Evolutionary conservation across 2,113 vertebrate species (phyloP).

Genomic region (Nesoenas mayeri): DNA sequence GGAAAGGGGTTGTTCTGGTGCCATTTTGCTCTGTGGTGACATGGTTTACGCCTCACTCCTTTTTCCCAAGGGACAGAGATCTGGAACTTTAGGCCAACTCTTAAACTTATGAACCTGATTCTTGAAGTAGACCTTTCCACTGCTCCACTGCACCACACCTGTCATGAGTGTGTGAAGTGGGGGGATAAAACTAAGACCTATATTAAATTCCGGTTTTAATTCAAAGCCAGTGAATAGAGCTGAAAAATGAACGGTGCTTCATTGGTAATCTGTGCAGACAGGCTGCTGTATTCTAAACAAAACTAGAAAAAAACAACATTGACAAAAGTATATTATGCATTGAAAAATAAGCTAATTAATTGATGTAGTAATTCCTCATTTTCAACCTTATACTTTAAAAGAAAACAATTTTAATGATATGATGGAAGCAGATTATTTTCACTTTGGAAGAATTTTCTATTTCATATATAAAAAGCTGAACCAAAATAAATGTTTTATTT

Average conservation of each 20-base stretch:
- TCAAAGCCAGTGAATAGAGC: background rate
- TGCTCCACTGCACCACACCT: background rate
- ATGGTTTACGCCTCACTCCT: background rate
- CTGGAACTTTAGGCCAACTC: background rate
- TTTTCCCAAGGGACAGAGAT: background rate
- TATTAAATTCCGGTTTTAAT: background rate
- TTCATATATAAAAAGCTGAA: background rate
- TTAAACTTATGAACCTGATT: background rate
- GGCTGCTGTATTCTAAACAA: background rate
- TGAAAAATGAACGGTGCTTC: background rate
- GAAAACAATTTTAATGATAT: background rate
- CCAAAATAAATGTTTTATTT: background rate
- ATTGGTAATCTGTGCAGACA: background rate
- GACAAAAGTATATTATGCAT: background rate
- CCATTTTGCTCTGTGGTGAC: background rate
- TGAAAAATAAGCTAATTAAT: background rate
- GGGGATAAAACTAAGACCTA: background rate
- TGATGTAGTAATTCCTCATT: background rate
- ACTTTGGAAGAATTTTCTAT: background rate
- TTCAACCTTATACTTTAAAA: background rate
- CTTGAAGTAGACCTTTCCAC: background rate
- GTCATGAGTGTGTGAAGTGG: background rate
- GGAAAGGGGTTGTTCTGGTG: background rate
- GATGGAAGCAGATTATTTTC: background rate
- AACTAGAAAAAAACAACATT: rapidly evolving